These are phyloP conservation scores for Bemisia tabaci DNA, from an alignment of 1,140 invertebrate species.

Conservation along the genomic window DNA sequence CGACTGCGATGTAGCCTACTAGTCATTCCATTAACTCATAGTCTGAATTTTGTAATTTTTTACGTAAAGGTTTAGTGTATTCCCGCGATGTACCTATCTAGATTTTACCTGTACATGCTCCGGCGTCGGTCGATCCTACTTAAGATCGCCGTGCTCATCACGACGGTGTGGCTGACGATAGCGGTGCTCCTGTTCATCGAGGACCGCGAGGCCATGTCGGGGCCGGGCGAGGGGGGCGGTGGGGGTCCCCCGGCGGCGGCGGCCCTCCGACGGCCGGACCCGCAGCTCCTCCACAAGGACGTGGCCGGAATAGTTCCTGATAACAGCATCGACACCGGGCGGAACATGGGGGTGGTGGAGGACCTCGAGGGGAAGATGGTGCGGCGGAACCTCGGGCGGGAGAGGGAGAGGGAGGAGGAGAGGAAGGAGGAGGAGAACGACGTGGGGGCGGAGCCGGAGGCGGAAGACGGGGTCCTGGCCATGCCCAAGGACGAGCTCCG, in stretches of 20 bases:
- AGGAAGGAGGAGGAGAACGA: constrained; percentile 28
- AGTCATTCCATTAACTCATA: neutral
- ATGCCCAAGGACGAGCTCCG: neutral
- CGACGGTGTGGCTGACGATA: constrained; percentile 68
- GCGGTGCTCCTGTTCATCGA: constrained; percentile 64
- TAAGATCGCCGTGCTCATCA: constrained; percentile 60
- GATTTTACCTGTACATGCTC: constrained; percentile 37
- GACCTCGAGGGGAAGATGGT: constrained; percentile 11
- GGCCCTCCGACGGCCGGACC: neutral
- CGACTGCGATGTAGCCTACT: neutral
- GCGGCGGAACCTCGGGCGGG: neutral
- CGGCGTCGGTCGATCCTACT: constrained; percentile 65
- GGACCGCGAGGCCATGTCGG: constrained; percentile 33
- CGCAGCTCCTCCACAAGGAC: neutral
- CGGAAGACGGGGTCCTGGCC: constrained; percentile 33
- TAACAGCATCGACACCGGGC: neutral
- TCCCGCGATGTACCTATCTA: neutral
- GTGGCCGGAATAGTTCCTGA: neutral
- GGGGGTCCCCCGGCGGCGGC: neutral
- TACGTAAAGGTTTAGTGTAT: neutral
- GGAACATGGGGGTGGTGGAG: constrained; percentile 7
- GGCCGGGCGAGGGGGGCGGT: constrained; percentile 20
- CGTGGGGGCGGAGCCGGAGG: constrained; percentile 39
- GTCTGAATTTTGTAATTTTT: neutral
- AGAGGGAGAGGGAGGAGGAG: neutral